Base-by-base conservation (phyloP, 2,888 invertebrate genomes). In the Zaprionus lineosus region DNA sequence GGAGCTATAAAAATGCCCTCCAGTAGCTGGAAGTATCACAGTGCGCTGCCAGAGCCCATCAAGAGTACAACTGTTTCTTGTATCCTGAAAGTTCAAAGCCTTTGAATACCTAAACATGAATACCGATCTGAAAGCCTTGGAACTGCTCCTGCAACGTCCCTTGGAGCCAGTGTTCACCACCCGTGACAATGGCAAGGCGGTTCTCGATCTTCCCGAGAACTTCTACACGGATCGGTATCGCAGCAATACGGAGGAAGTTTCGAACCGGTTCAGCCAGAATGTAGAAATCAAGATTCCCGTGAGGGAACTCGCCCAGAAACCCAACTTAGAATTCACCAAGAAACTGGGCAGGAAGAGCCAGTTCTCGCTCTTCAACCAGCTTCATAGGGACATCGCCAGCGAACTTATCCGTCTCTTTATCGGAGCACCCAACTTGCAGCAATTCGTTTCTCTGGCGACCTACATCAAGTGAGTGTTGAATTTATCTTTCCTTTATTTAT, bases 361-460 rank as follows among this genome's bases (percentile, higher is more conserved):
- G 14, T 96, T 96, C 89, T 95, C 95, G 0, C 90, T 95, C 11
- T 96, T 96, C 85, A 91, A 94, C 56, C 93, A 94, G 0, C 90
- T 88, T 11, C 96, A 97, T 87, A 92, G 94, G 34, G 91, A 91
- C 43, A 92, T 95, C 87, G 95, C 96, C 3, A 92, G 92, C 0
- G 91, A 93, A 66, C 92, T 96, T 56, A 94, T 95, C 46, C 91
- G 93, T 46, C 91, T 93, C 15, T 93, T 95, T 48, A 90, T 95
- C 91, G 91, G 95, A 92, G 89, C 91, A 87, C 69, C 84, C 1
- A 86, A 91, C 12, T 89, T 93, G 8, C 92, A 94, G 11, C 92
- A 94, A 19, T 92, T 96, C 47, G 89, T 94, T 15, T 93, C 95
- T 0, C 92, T 94, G 9, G 92, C 94, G 36, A 93, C 93, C 5